Conservation (phyloP, 2,797 vertebrate genomes). For the Propithecus deckenii region DNA sequence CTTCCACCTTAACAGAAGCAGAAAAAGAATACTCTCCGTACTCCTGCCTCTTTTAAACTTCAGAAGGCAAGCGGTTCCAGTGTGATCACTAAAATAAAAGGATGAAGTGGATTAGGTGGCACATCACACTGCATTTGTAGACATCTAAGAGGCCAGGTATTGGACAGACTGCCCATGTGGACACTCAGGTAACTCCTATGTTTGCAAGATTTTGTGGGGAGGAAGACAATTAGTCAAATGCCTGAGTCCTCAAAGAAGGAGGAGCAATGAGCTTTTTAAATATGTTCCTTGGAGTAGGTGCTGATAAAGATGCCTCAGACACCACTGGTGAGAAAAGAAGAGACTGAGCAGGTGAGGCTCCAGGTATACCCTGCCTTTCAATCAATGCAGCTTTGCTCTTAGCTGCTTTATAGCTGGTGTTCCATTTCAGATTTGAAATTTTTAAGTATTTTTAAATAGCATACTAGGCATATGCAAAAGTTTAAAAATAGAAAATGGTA, state of each 20-base stretch:
- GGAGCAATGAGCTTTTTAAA: background rate
- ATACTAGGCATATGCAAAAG: background rate
- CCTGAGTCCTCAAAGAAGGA: background rate
- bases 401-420: background rate
- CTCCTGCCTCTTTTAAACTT: background rate
- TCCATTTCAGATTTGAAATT: background rate
- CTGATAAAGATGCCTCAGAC: background rate
- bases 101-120: background rate
- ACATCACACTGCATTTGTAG: background rate
- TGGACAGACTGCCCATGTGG: background rate
- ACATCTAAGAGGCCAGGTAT: background rate
- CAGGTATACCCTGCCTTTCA: background rate
- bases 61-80: background rate
- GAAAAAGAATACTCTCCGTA: background rate
- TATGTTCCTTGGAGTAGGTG: background rate
- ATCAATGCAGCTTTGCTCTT: background rate
- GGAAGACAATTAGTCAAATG: background rate
- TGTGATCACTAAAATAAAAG: background rate
- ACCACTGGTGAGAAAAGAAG: background rate
- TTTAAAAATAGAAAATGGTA: background rate
- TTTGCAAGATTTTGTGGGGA: background rate
- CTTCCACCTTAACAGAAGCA: background rate
- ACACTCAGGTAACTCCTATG: background rate
- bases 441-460: background rate
- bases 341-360: background rate